phyloP scores from a whole-genome alignment of 2,113 vertebrate genomes.

The Scomber colias region DNA sequence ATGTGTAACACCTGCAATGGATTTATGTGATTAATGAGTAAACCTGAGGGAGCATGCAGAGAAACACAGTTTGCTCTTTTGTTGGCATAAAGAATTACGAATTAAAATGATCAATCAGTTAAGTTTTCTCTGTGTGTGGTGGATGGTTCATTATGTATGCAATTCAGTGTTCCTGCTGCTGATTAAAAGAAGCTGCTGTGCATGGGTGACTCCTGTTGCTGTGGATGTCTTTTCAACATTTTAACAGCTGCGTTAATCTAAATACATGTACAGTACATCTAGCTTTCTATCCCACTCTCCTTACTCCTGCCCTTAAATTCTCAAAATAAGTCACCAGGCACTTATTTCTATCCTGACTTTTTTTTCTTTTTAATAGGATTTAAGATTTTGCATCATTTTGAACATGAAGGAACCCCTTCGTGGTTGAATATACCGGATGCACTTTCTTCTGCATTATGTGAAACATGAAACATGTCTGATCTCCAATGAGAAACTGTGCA shows the following conservation, averaged over 20 bases:
- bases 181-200: conserved; percentile 45
- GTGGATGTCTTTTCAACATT: background rate
- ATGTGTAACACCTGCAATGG: conserved; percentile 11
- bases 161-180: conserved; percentile 20
- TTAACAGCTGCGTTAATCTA: conserved; percentile 13
- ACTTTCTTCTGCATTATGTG: background rate
- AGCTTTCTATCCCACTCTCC: background rate
- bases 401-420: background rate
- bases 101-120: conserved; percentile 19
- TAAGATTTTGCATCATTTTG: background rate
- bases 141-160: conserved; percentile 5
- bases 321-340: background rate
- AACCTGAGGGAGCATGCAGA: conserved; percentile 1
- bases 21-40: conserved; percentile 26
- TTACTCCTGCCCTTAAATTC: background rate
- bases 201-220: conserved; percentile 24
- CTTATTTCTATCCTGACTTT: no score
- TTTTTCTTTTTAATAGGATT: background rate
- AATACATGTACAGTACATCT: background rate
- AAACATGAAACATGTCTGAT: background rate
- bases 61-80: conserved; percentile 12
- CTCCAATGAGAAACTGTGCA: background rate
- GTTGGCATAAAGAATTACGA: background rate
- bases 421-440: background rate
- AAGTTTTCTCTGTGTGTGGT: conserved; percentile 9